These are phyloP conservation scores for Plagodis pulveraria DNA, from an alignment of 2,888 invertebrate genomes.

Conservation along the genomic window DNA sequence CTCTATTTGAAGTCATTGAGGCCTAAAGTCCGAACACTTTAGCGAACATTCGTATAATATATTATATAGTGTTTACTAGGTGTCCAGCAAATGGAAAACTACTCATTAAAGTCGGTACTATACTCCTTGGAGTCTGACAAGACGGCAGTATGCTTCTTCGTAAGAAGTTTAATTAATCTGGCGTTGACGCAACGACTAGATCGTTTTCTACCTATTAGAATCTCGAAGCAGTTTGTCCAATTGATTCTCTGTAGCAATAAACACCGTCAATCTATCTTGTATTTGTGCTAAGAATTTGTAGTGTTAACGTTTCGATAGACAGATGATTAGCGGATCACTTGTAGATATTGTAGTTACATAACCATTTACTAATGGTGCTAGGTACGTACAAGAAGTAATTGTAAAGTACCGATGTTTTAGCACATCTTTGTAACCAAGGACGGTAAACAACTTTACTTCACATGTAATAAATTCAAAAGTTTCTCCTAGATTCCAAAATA, in stretches of 20 bases:
- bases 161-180: conserved; percentile 80
- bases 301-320: conserved; percentile 71
- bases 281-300: conserved; percentile 77
- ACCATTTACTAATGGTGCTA: conserved; percentile 66
- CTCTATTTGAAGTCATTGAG: conserved; percentile 54
- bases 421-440: conserved; percentile 67
- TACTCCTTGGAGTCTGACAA: conserved; percentile 64
- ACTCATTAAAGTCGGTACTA: conserved; percentile 77
- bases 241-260: conserved; percentile 74
- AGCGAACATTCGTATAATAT: conserved; percentile 59
- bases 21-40: conserved; percentile 49
- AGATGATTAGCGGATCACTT: conserved; percentile 74
- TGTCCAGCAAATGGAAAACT: conserved; percentile 78
- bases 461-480: conserved; percentile 33
- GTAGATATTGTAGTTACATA: conserved; percentile 73
- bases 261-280: conserved; percentile 58
- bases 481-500: conserved; percentile 37
- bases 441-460: conserved; percentile 44
- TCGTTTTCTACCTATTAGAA: conserved; percentile 67
- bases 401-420: conserved; percentile 67
- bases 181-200: conserved; percentile 66
- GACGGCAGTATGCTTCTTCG: conserved; percentile 57
- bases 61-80: conserved; percentile 76
- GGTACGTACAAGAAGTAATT: conserved; percentile 60
- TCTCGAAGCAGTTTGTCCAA: conserved; percentile 73